A percentile compares a stretch with the other conserved stretches of the same genome.
These are phyloP conservation scores for Merodon equestris DNA, from an alignment of 2,888 invertebrate genomes.

Conservation along the genomic window DNA sequence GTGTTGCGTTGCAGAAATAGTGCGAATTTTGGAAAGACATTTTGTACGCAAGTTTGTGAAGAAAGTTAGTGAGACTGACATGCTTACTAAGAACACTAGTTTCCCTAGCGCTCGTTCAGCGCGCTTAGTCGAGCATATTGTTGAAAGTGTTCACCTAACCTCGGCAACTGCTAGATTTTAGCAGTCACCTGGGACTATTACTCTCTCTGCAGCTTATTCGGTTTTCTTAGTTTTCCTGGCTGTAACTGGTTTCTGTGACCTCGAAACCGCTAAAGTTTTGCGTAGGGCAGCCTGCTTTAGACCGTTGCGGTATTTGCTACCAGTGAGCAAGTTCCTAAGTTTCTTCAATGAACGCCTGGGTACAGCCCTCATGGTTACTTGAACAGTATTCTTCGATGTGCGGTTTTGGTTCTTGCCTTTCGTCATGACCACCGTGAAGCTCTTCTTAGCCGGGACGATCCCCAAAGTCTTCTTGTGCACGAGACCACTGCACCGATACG, in stretches of 20 bases:
- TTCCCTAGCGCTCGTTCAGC: too few species aligned
- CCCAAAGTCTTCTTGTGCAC: constrained; percentile 95
- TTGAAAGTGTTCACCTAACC: too few species aligned
- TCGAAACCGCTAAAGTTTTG: constrained; percentile 94
- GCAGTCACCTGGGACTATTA: too few species aligned
- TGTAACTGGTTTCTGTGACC: constrained; percentile 93
- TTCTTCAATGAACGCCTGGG: constrained; percentile 92
- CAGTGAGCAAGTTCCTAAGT: constrained; percentile 82
- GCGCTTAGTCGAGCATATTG: too few species aligned
- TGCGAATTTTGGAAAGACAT: too few species aligned
- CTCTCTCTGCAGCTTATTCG: constrained; percentile 81
- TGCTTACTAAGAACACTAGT: too few species aligned
- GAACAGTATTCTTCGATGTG: constrained; percentile 87
- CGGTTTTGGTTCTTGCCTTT: constrained; percentile 86
- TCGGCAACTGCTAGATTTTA: too few species aligned
- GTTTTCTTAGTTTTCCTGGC: constrained; percentile 91
- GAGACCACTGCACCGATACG: constrained; percentile 96
- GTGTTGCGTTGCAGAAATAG: too few species aligned
- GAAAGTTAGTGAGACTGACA: too few species aligned
- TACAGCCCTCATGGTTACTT: constrained; percentile 91
- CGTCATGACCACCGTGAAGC: constrained; percentile 94
- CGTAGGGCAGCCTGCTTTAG: constrained; percentile 88
- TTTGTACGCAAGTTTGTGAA: too few species aligned
- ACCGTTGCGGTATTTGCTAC: neutral
- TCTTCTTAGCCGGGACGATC: constrained; percentile 93